A percentile compares a stretch with the other conserved stretches of the same genome.
phyloP scores from a whole-genome alignment of 1,140 invertebrate species.

The Aphelinus atriplicis region DNA sequence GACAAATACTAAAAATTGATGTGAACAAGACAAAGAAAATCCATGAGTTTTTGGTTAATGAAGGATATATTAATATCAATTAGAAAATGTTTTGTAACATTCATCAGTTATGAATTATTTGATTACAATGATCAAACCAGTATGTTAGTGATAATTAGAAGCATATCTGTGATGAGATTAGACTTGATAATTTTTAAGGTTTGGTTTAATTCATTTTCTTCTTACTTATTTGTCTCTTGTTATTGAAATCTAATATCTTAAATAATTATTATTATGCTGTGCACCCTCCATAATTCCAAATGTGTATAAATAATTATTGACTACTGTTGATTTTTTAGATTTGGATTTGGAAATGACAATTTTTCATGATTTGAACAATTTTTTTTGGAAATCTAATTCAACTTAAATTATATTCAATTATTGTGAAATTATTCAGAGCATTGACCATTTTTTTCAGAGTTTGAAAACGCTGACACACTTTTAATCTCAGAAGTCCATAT shows the following conservation, averaged over 20 bases:
- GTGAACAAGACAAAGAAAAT: conserved; percentile 93
- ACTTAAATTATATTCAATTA: too few species aligned
- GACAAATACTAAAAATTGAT: conserved; percentile 88
- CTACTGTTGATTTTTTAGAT: too few species aligned
- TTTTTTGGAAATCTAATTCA: too few species aligned
- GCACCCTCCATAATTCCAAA: too few species aligned
- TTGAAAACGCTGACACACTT: conserved; percentile 97
- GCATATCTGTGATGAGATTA: background rate
- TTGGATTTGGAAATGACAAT: too few species aligned
- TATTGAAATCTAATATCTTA: too few species aligned
- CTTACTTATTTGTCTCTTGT: too few species aligned
- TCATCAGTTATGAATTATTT: background rate
- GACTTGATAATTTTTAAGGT: background rate
- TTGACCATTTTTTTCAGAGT: conserved; percentile 76
- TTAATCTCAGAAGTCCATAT: conserved; percentile 98
- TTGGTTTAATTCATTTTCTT: background rate
- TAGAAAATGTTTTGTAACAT: conserved; percentile 34
- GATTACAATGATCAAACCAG: background rate
- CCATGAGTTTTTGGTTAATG: conserved; percentile 81
- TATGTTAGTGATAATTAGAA: background rate
- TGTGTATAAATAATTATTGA: too few species aligned
- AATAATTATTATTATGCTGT: too few species aligned
- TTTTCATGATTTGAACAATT: too few species aligned
- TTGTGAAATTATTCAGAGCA: too few species aligned
- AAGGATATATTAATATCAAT: conserved; percentile 75